Evolutionary conservation across 2,113 vertebrate species (phyloP).

Genomic region (Geococcyx californianus): DNA sequence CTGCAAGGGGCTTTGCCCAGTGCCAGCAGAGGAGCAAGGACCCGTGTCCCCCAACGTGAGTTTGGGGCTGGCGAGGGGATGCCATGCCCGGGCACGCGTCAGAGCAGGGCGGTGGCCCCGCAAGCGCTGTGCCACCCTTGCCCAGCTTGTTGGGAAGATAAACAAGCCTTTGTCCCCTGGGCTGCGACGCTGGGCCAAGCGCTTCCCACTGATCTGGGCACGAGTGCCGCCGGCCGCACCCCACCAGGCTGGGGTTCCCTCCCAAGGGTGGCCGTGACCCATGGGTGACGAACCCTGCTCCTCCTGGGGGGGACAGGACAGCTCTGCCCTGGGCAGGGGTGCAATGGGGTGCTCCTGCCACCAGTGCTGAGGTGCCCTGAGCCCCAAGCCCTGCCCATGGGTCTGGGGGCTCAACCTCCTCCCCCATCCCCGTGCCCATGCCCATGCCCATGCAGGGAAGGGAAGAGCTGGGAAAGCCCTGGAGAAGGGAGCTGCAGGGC

Average conservation of each 20-base stretch:
- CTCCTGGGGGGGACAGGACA: background rate
- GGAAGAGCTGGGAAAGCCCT: background rate
- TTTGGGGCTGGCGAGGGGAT: background rate
- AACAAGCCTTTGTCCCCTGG: background rate
- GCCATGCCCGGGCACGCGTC: background rate
- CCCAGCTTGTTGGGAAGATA: background rate
- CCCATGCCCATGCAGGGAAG: accelerated
- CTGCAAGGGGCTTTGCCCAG: accelerated
- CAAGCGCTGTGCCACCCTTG: background rate
- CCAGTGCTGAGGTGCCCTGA: background rate
- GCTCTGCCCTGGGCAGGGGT: background rate
- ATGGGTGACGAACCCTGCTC: background rate
- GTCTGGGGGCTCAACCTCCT: background rate
- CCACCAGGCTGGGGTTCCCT: background rate
- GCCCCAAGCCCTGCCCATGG: accelerated
- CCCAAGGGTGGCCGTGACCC: background rate
- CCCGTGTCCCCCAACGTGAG: accelerated
- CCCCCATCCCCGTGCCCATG: accelerated
- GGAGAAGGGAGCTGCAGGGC: background rate
- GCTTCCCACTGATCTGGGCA: accelerated
- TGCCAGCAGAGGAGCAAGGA: background rate
- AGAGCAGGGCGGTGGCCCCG: background rate
- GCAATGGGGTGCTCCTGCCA: accelerated
- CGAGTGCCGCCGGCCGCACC: background rate
- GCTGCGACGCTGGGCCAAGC: accelerated